A percentile compares a stretch with the other conserved stretches of the same genome.
Evolutionary conservation across 2,797 vertebrate species (phyloP).

Genomic region (Ctenopoma multispine): DNA sequence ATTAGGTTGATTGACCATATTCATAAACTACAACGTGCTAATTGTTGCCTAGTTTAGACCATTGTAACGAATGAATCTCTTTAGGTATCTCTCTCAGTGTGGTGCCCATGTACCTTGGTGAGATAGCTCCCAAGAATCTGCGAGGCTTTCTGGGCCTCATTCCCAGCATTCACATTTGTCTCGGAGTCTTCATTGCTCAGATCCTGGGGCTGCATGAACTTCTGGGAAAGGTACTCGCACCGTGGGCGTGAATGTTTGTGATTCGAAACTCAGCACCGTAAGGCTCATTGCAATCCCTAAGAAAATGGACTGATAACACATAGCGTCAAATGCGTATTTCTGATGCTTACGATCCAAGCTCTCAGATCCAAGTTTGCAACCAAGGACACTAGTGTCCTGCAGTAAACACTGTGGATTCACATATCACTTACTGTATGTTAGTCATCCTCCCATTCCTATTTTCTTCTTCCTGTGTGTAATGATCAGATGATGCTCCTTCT

Average conservation of each 20-base stretch:
- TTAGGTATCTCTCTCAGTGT: slow-evolving; percentile 92
- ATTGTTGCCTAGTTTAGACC: background rate
- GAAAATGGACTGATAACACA: no score
- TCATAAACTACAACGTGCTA: background rate
- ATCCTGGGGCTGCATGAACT: slow-evolving; percentile 89
- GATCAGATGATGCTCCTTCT: background rate
- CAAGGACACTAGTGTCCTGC: background rate
- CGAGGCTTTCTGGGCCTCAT: slow-evolving; percentile 90
- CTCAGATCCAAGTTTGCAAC: background rate
- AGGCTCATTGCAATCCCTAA: background rate
- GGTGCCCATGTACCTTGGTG: slow-evolving; percentile 93
- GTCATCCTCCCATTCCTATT: no score
- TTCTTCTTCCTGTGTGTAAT: background rate
- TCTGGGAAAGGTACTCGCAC: slow-evolving; percentile 86
- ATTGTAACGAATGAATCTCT: background rate
- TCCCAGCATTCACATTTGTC: slow-evolving; percentile 92
- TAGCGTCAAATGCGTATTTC: background rate
- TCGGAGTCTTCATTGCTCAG: slow-evolving; percentile 91
- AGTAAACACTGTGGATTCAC: background rate
- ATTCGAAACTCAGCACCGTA: background rate
- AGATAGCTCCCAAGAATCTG: slow-evolving; percentile 91
- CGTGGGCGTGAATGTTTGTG: background rate
- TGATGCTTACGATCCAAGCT: background rate
- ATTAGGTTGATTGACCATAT: background rate
- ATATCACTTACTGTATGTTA: background rate